Evolutionary conservation across 1,140 invertebrate genomes (phyloP), one percentile per base, ranked within the genome.

Genomic region (Ylistrum balloti): DNA sequence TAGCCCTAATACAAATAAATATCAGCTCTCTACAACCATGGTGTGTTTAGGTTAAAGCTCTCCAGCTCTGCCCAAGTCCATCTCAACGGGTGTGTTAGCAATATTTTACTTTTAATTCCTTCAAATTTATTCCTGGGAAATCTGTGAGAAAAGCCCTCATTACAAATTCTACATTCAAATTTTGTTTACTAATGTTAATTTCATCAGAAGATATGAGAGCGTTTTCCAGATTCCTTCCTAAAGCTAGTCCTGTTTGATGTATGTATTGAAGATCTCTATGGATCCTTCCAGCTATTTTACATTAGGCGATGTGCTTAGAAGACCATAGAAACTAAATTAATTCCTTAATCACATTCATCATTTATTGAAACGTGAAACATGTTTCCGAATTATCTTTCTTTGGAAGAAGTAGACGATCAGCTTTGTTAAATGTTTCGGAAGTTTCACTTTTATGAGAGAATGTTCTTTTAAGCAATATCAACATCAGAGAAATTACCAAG

Each of bases 321-420:
- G 56, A 74, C 56, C 56, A 74, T 74, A 74, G 56, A n/a, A 74
- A 74, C n/a, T 74, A 74, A 74, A 74, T 74, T 74, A 74, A 74
- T 28, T 74, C 56, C 56, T 28, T 74, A n/a, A 74, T 74, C 28
- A 17, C 13, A 5, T 74, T 74, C 56, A n/a, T 74, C 56, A 74
- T 74, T 74, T 74, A 74, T 74, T 74, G 20, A 74, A 74, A 74
- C 56, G n/a, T 28, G 28, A 74, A 74, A 74, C 56, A 74, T 74
- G 56, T 74, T 74, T 74, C 56, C n/a, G 56, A 74, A 74, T 74
- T 74, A 74, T 74, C 56, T 74, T n/a, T 9, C 9, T 28, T 28
- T n/a, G 2, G 22, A n/a, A 0, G 35, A 13, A 28, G n/a, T n/a
- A 0, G 28, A 22, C 28, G 56, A 74, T 74, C 56, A n/a, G n/a